Percentiles rank a stretch among this genome's conserved stretches.
Conservation (phyloP, 2,113 vertebrate species). For the Semnornis frantzii region DNA sequence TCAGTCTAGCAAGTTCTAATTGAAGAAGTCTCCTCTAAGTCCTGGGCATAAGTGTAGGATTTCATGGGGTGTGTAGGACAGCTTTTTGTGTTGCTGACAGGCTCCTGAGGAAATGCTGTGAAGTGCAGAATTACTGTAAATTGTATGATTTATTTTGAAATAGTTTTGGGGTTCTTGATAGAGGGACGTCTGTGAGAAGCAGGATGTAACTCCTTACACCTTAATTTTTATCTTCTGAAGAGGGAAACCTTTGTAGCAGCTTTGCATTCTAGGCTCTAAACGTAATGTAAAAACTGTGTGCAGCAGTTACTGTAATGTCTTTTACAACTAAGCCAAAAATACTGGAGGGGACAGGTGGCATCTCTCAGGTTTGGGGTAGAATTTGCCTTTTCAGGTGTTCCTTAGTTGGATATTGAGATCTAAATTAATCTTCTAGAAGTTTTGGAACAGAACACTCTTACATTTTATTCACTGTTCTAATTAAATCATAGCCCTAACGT, state of each 20-base stretch:
- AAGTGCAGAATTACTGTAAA: not conserved
- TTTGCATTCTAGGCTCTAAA: not conserved
- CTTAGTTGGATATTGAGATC: not conserved
- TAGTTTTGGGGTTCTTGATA: not conserved
- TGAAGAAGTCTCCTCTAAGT: not conserved
- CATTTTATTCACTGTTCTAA: not conserved
- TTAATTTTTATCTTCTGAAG: not conserved
- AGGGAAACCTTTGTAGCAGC: not conserved
- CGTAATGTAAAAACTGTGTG: not conserved
- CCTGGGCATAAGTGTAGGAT: not conserved
- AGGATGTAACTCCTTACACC: not conserved
- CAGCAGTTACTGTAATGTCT: not conserved
- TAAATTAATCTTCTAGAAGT: not conserved
- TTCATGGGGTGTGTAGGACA: not conserved
- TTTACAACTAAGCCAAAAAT: not conserved
- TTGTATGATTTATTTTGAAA: not conserved
- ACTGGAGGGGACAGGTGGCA: not conserved
- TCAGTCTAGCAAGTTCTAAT: not conserved
- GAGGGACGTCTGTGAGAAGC: not conserved
- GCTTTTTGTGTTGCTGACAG: not conserved
- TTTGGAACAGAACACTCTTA: not conserved
- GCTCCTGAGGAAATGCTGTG: not conserved
- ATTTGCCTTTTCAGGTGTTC: not conserved
- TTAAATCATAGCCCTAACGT: not conserved
- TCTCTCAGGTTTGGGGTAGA: not conserved